phyloP scores from a whole-genome alignment of 2,113 vertebrate genomes.

The Psittacara wagleri region DNA sequence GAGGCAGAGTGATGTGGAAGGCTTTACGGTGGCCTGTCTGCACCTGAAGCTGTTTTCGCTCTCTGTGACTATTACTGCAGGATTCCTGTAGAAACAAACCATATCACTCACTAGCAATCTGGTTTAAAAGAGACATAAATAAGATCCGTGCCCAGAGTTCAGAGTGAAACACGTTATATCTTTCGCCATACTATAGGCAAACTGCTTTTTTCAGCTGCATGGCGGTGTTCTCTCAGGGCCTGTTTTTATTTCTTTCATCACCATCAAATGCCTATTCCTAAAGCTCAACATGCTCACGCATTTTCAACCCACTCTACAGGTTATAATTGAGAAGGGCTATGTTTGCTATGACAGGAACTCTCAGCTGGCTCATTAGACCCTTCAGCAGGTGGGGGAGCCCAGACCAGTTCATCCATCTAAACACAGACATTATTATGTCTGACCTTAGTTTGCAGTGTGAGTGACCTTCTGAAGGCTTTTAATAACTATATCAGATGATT shows the following conservation, averaged over 20 bases:
- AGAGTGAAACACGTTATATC: neutral
- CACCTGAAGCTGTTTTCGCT: neutral
- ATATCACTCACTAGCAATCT: neutral
- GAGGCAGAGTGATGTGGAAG: neutral
- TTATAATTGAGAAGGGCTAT: neutral
- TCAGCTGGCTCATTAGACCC: constrained; percentile 26
- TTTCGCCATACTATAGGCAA: neutral
- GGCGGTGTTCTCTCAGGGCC: neutral
- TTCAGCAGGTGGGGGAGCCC: constrained; percentile 60
- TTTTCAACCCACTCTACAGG: neutral
- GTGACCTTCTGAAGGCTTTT: neutral
- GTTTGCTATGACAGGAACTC: constrained; percentile 30
- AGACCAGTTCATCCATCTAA: constrained; percentile 1
- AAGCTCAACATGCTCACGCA: neutral
- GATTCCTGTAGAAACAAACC: neutral
- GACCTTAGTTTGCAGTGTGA: neutral
- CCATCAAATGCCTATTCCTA: neutral
- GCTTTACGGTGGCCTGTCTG: neutral
- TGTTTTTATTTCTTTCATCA: constrained; percentile 55
- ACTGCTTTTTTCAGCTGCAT: neutral
- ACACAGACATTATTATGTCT: constrained; percentile 19
- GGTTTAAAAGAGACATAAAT: neutral
- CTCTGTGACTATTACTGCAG: neutral
- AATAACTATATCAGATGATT: neutral
- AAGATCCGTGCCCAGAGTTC: neutral